phyloP scores from a whole-genome alignment of 2,797 vertebrate genomes.

The Sarcophilus harrisii region DNA sequence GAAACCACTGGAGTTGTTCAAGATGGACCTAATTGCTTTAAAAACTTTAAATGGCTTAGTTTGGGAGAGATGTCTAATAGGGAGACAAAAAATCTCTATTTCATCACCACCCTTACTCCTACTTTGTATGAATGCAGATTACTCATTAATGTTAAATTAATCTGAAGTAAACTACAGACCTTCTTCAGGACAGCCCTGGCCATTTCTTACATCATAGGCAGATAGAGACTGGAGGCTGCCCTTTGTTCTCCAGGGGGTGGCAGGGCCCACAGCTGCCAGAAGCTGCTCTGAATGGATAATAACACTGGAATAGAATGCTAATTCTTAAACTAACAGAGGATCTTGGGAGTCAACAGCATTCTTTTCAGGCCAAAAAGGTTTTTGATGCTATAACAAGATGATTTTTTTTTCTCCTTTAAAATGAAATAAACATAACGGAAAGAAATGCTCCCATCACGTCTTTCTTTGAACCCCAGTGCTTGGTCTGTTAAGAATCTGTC shows the following conservation, averaged over 20 bases:
- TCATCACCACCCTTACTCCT: not conserved
- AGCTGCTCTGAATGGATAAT: not conserved
- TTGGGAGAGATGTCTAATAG: not conserved
- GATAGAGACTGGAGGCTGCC: not conserved
- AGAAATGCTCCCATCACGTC: not conserved
- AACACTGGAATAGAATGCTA: not conserved
- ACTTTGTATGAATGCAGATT: not conserved
- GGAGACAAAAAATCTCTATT: not conserved
- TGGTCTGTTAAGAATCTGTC: not conserved
- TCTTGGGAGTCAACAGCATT: not conserved
- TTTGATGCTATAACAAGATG: not conserved
- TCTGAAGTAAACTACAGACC: not conserved
- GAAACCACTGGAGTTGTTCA: not conserved
- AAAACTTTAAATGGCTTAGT: not conserved
- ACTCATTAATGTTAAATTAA: not conserved
- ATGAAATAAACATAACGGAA: conserved; percentile 3
- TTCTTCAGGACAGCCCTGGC: not conserved
- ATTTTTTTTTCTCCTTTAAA: conserved; percentile 34
- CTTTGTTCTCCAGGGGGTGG: not conserved
- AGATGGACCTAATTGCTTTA: not conserved
- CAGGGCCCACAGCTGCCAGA: not conserved
- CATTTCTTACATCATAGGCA: not conserved
- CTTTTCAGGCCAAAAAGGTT: conserved; percentile 23
- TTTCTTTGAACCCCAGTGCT: not conserved
- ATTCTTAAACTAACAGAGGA: conserved; percentile 18